Evolutionary conservation across 37 sponge, comb jelly and placozoan genomes (phyloP).

Genomic region (Halichondria panicea): DNA sequence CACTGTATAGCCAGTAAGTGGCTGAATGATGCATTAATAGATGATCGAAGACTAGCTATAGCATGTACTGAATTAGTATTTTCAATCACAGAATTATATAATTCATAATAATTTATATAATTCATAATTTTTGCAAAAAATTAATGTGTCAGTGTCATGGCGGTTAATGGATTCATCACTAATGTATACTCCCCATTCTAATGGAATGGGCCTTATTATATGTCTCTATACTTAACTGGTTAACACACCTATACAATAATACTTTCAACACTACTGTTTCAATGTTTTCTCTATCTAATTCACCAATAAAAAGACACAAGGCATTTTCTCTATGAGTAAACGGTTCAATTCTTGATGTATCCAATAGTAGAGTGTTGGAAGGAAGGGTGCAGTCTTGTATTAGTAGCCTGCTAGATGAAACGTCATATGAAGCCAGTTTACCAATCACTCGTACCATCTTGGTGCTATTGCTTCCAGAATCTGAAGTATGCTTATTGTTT

Average conservation of each 20-base stretch:
- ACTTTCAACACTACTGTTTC: constrained; percentile 4
- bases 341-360: constrained; percentile 28
- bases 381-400: constrained; percentile 7
- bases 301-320: constrained; percentile 50
- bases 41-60: too few species aligned
- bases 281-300: neutral
- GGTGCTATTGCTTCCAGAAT: too few species aligned
- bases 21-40: too few species aligned
- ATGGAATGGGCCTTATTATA: constrained; percentile 14
- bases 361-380: constrained; percentile 18
- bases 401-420: constrained; percentile 4
- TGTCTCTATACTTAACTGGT: constrained; percentile 20
- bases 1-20: too few species aligned
- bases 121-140: too few species aligned
- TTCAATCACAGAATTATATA: too few species aligned
- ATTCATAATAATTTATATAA: too few species aligned
- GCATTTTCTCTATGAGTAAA: constrained; percentile 25
- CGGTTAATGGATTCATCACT: too few species aligned
- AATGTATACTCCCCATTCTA: too few species aligned
- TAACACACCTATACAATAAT: constrained; percentile 24
- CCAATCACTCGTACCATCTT: constrained; percentile 28
- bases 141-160: too few species aligned
- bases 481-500: too few species aligned
- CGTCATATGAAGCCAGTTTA: constrained; percentile 3
- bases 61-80: too few species aligned